Evolutionary conservation across 1,140 invertebrate species (phyloP).

Genomic region (Apolygus lucorum): DNA sequence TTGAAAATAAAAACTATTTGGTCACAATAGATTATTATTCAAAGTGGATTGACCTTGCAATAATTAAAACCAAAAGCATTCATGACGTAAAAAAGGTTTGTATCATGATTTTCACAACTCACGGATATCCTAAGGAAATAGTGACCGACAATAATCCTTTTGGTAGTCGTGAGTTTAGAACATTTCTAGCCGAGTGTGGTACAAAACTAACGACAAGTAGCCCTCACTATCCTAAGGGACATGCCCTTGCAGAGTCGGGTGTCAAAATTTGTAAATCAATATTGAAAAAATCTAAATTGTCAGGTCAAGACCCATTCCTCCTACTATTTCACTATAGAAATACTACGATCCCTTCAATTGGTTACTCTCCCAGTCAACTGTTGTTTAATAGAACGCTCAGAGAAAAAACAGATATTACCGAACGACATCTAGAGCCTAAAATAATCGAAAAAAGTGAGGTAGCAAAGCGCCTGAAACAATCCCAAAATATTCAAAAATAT

Average conservation of each 20-base stretch:
- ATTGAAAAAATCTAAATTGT: not conserved
- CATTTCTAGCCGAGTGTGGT: not conserved
- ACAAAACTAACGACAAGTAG: constrained; percentile 7
- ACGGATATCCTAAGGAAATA: constrained; percentile 7
- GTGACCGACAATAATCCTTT: not conserved
- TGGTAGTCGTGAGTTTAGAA: not conserved
- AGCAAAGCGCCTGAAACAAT: not conserved
- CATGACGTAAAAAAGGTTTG: not conserved
- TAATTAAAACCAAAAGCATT: not conserved
- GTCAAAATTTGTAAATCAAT: not conserved
- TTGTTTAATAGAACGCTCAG: constrained; percentile 1
- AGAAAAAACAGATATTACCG: not conserved
- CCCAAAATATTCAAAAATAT: not conserved
- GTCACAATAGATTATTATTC: not conserved
- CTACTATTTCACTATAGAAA: constrained; percentile 9
- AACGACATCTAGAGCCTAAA: too few species aligned
- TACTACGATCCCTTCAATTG: not conserved
- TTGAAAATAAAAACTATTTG: constrained; percentile 7
- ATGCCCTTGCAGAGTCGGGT: not conserved
- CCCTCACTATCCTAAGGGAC: not conserved
- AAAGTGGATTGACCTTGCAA: not conserved
- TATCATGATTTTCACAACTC: not conserved
- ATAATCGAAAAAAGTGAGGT: not conserved
- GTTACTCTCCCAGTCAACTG: not conserved
- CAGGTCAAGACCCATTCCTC: constrained; percentile 1